A percentile compares a stretch with the other conserved stretches of the same genome.
phyloP scores from a whole-genome alignment of 2,113 vertebrate genomes.

The Atractosteus spatula region DNA sequence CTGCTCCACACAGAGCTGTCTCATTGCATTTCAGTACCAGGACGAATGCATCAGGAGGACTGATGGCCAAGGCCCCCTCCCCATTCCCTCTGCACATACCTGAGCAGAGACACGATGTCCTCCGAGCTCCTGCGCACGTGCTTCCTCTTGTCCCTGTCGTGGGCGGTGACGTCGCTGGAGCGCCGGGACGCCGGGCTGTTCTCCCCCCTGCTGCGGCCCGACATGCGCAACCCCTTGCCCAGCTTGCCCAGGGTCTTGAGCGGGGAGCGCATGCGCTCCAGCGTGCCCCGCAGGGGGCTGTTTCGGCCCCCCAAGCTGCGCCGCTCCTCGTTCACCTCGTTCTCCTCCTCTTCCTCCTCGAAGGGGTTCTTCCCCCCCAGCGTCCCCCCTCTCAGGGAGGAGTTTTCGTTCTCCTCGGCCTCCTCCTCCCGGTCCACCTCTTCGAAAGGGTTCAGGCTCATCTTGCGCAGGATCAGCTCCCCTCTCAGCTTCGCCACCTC shows the following conservation, averaged over 20 bases:
- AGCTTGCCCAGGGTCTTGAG: conserved; percentile 74
- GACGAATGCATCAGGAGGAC: too few species aligned
- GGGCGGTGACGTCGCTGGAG: conserved; percentile 54
- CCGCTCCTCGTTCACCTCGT: conserved; percentile 65
- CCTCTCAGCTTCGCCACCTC: conserved; percentile 54
- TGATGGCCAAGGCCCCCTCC: background rate
- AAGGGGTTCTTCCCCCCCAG: conserved; percentile 69
- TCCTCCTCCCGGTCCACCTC: conserved; percentile 36
- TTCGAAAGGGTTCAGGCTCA: conserved; percentile 74
- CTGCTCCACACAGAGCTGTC: too few species aligned
- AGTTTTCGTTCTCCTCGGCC: conserved; percentile 53
- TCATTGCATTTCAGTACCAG: too few species aligned
- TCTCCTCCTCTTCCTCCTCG: conserved; percentile 70
- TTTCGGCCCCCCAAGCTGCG: conserved; percentile 49
- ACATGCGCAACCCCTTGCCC: conserved; percentile 59
- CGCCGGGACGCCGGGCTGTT: conserved; percentile 54
- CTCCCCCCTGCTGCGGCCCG: conserved; percentile 48
- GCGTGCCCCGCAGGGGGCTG: conserved; percentile 64
- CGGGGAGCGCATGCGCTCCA: conserved; percentile 77
- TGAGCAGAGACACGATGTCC: conserved; percentile 69
- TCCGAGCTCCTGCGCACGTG: conserved; percentile 71
- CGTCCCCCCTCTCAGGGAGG: conserved; percentile 53
- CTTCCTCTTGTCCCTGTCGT: conserved; percentile 59
- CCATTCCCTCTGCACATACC: conserved; percentile 41
- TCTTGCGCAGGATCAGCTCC: conserved; percentile 68